Evolutionary conservation across 2,888 invertebrate species (phyloP), one percentile per base, ranked within the genome.

Genomic region (Lasioglossum leucozonium): DNA sequence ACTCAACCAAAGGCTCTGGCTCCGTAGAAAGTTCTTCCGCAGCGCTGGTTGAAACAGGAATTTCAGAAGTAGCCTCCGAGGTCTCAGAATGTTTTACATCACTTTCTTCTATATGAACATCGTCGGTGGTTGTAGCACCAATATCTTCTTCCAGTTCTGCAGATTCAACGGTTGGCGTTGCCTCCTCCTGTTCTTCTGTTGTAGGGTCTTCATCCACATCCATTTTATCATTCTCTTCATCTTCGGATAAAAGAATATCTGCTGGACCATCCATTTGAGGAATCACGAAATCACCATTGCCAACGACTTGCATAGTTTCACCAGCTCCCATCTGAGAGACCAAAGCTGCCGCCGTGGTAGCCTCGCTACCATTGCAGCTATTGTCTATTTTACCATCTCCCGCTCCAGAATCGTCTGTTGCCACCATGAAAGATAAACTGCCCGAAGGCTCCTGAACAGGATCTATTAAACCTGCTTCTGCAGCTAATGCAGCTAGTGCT

Each of bases 401-500:
- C 18, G 81, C 91, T 5, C 90, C 81, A 40, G 77, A 85, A 71
- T 94, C 94, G 47, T 95, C 94, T 0, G 93, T 82, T 4, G 95
- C 88, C 18, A 95, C 94, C 94, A 95, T 94, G 37, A 95, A 95
- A 0, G 94, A 94, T 13, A 95, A 77, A 47, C 93, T 92, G 10
- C 94, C 93, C 0, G 95, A 94, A 1, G 95, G 89, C 74, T 95
- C 95, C 75, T 94, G 95, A 30, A 95, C 94, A 0, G 96, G 96
- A 89, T 96, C 96, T 65, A 96, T 96, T 4, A 96, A 93, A 4
- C 96, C 96, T 44, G 96, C 96, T 92, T 96, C 97, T 0, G 96
- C 96, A 13, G 96, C 96, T 34, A 97, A 92, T 8, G 96, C 96
- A 26, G 96, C 96, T 18, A 97, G 92, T 2, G 96, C 96, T 1